These are phyloP conservation scores for Cheilosia grossa DNA, from an alignment of 2,888 invertebrate genomes.

Conservation along the genomic window DNA sequence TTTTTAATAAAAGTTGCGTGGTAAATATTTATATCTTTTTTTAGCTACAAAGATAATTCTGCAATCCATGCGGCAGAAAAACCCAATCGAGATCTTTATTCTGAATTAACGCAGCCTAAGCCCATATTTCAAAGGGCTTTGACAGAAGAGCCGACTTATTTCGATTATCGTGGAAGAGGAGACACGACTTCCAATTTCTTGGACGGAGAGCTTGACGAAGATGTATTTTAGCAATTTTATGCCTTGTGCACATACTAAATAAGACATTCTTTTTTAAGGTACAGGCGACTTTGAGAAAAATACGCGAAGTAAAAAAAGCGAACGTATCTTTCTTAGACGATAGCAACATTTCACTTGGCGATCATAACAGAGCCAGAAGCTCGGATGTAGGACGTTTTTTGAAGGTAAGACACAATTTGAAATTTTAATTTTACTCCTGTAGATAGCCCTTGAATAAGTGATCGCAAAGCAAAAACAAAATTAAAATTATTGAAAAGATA, in stretches of 20 bases:
- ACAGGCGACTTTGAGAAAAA: slow-evolving; percentile 45
- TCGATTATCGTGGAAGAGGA: slow-evolving; percentile 23
- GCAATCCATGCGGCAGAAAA: background rate
- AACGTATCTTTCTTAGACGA: slow-evolving; percentile 41
- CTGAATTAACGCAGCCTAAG: background rate
- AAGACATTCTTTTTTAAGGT: slow-evolving; percentile 17
- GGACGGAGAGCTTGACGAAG: slow-evolving; percentile 55
- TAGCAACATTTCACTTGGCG: slow-evolving; percentile 4
- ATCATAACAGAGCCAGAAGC: background rate
- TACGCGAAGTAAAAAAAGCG: slow-evolving; percentile 35
- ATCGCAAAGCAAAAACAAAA: too few species aligned
- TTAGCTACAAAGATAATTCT: slow-evolving; percentile 1
- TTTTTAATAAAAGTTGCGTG: too few species aligned
- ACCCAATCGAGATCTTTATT: background rate
- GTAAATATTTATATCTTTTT: background rate
- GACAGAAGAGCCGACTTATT: slow-evolving; percentile 51
- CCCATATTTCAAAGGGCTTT: slow-evolving; percentile 25
- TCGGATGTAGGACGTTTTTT: slow-evolving; percentile 12
- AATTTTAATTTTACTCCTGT: background rate
- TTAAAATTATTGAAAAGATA: background rate
- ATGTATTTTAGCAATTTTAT: slow-evolving; percentile 8
- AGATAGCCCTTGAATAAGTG: background rate
- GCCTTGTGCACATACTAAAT: background rate
- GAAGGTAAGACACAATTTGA: slow-evolving; percentile 1
- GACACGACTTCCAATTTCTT: slow-evolving; percentile 20